Evolutionary conservation across 1,140 invertebrate species (phyloP).

Genomic region (Platyscapa corneri): DNA sequence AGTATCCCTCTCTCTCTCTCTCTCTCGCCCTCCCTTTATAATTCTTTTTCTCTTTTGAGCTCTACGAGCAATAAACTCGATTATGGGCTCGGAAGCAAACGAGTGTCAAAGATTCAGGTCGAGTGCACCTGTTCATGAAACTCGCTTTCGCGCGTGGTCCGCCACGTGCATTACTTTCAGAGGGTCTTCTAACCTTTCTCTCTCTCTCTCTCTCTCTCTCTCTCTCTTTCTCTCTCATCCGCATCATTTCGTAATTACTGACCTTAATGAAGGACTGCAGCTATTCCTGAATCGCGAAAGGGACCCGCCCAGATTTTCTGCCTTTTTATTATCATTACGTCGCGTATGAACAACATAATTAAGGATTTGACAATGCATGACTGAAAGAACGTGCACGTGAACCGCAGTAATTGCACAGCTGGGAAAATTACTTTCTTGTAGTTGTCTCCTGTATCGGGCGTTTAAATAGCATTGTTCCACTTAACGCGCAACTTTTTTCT

Average conservation of each 20-base stretch:
- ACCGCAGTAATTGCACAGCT: conserved; percentile 29
- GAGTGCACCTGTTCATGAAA: conserved; percentile 40
- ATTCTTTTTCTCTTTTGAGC: conserved; percentile 15
- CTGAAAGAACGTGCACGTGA: neutral
- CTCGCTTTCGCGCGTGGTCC: neutral
- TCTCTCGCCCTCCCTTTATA: conserved; percentile 5
- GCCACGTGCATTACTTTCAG: neutral
- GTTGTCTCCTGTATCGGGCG: neutral
- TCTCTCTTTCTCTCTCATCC: neutral
- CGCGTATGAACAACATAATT: conserved; percentile 40
- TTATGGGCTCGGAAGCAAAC: conserved; percentile 8
- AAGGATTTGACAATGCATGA: conserved; percentile 44
- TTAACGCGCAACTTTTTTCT: neutral
- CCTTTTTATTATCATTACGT: neutral
- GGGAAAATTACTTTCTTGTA: conserved; percentile 39
- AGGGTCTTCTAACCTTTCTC: neutral
- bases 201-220: conserved; percentile 11
- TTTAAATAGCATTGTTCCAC: conserved; percentile 38
- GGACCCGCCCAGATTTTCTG: conserved; percentile 20
- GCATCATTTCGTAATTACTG: conserved; percentile 21
- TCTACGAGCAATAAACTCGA: conserved; percentile 31
- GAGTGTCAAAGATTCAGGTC: conserved; percentile 47
- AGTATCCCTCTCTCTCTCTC: neutral
- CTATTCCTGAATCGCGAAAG: conserved; percentile 18
- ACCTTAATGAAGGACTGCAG: conserved; percentile 40